A percentile compares a stretch with the other conserved stretches of the same genome.
Conservation (phyloP, 2,113 vertebrate species). For the Hippopotamus amphibius region DNA sequence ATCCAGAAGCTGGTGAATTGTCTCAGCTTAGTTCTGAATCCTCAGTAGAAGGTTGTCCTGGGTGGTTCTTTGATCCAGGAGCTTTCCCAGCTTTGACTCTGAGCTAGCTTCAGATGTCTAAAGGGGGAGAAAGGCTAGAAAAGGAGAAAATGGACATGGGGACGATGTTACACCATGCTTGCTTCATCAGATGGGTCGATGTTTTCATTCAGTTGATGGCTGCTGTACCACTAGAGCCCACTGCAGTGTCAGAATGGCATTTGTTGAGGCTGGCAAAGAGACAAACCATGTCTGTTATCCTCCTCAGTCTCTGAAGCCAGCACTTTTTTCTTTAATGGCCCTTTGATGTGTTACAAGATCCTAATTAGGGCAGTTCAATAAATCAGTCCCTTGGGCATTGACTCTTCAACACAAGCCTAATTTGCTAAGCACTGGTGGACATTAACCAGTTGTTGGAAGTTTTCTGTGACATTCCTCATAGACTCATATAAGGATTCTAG, state of each 20-base stretch:
- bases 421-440: conserved; percentile 37
- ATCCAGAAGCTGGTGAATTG: background rate
- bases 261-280: background rate
- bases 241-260: background rate
- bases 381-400: conserved; percentile 37
- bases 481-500: background rate
- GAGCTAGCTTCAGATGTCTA: background rate
- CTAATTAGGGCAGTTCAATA: conserved; percentile 70
- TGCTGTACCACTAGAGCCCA: background rate
- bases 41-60: background rate
- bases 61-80: background rate
- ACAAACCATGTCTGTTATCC: background rate
- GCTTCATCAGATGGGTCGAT: background rate
- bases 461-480: conserved; percentile 38
- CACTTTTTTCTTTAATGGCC: background rate
- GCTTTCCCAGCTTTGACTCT: background rate
- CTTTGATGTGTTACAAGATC: conserved; percentile 56
- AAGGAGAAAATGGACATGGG: background rate
- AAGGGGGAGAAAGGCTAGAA: background rate
- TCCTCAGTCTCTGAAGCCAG: background rate
- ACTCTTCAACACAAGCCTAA: conserved; percentile 47
- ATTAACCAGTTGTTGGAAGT: conserved; percentile 51
- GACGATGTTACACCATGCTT: background rate
- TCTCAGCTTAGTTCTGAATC: background rate
- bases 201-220: background rate